Conservation (phyloP, 2,797 vertebrate species). For the Scyliorhinus canicula region DNA sequence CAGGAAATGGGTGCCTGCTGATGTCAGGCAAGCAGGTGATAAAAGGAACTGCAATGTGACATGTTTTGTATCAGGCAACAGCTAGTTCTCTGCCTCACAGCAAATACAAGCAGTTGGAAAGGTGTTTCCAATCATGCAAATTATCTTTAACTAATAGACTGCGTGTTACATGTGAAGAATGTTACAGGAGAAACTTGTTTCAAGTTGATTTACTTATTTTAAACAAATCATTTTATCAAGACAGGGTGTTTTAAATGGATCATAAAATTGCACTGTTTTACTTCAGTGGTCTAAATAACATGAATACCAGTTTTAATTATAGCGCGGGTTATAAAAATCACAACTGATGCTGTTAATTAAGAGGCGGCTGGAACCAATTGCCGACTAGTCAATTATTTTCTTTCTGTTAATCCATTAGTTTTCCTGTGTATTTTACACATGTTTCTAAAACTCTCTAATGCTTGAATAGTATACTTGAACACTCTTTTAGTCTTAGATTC, state of each 20-base stretch:
- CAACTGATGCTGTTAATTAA: conserved; percentile 22
- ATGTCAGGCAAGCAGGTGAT: conserved; percentile 14
- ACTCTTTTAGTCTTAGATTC: background rate
- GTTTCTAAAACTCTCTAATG: background rate
- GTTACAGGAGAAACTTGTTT: conserved; percentile 15
- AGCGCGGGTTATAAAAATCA: conserved; percentile 7
- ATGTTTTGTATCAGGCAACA: conserved; percentile 25
- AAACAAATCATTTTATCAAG: conserved; percentile 30
- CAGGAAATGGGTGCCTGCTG: background rate
- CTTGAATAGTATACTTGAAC: background rate
- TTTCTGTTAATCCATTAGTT: background rate
- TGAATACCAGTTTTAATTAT: conserved; percentile 31
- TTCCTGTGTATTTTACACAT: background rate
- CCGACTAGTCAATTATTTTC: background rate
- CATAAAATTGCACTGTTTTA: conserved; percentile 24
- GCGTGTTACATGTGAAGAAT: background rate
- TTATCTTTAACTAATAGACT: conserved; percentile 32
- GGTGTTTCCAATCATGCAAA: conserved; percentile 34
- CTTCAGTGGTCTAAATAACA: background rate
- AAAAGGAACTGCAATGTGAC: background rate
- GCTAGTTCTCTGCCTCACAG: background rate
- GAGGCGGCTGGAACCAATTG: conserved; percentile 17
- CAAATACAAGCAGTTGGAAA: background rate
- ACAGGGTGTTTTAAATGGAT: conserved; percentile 24
- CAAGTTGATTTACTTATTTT: conserved; percentile 19